A percentile compares a stretch with the other conserved stretches of the same genome.
These are phyloP conservation scores for Condylostylus longicornis DNA, from an alignment of 1,140 invertebrate species.

Conservation along the genomic window DNA sequence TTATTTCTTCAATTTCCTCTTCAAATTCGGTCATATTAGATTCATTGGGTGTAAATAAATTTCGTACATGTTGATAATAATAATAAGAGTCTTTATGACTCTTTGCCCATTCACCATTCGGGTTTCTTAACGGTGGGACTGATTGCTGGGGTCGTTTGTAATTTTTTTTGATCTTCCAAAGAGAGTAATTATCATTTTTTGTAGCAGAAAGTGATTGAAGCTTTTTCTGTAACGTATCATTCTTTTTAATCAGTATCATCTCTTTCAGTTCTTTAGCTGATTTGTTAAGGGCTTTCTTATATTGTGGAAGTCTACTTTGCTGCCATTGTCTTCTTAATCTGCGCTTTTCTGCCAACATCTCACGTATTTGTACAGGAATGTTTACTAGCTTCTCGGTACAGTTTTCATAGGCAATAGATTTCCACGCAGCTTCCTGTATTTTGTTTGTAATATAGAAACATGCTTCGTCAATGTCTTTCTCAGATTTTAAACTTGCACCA, in stretches of 20 bases:
- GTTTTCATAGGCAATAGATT: too few species aligned
- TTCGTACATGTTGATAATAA: constrained; percentile 7
- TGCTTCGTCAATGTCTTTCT: too few species aligned
- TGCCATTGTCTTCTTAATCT: too few species aligned
- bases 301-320: too few species aligned
- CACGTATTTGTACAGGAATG: too few species aligned
- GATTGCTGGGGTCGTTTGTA: constrained; percentile 6
- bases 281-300: too few species aligned
- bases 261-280: constrained; percentile 5
- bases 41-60: constrained; percentile 6
- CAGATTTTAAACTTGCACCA: too few species aligned
- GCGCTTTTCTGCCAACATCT: too few species aligned
- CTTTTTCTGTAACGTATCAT: constrained; percentile 4
- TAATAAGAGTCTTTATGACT: constrained; percentile 2
- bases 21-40: background rate
- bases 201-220: constrained; percentile 6
- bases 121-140: constrained; percentile 2
- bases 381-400: too few species aligned
- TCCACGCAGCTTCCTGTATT: constrained; percentile 14
- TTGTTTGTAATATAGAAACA: constrained; percentile 13
- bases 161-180: constrained; percentile 7
- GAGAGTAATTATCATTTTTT: constrained; percentile 4
- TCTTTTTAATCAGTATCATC: constrained; percentile 3
- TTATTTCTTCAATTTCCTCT: constrained; percentile 3
- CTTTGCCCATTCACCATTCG: constrained; percentile 4